Conservation (phyloP, 2,113 vertebrate genomes). For the Catharus bicknelli region DNA sequence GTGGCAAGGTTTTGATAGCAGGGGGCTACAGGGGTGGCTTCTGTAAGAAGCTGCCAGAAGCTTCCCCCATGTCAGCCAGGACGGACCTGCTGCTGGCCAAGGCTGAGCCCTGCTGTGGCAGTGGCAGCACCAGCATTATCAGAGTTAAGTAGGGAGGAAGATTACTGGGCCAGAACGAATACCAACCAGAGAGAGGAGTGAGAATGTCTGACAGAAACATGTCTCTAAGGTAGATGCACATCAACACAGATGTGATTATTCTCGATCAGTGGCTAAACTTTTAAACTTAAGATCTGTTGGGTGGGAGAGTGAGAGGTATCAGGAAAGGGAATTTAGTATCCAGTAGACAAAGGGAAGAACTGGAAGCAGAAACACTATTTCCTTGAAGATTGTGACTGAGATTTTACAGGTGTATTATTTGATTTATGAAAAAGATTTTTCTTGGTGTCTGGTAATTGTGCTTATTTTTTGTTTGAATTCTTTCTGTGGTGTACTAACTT, state of each 20-base stretch:
- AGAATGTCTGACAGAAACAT: not conserved
- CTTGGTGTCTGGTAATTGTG: not conserved
- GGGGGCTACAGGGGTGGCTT: not conserved
- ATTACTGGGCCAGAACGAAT: not conserved
- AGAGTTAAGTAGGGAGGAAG: not conserved
- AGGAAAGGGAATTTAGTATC: not conserved
- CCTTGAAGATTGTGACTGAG: not conserved
- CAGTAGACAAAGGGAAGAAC: not conserved
- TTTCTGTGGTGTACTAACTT: not conserved
- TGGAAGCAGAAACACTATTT: not conserved
- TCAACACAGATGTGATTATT: not conserved
- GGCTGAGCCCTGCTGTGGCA: fast-evolving
- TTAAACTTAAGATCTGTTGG: not conserved
- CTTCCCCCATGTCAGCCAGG: not conserved
- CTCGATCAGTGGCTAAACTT: not conserved
- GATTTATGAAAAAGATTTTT: not conserved
- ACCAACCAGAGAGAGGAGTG: not conserved
- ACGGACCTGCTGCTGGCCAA: fast-evolving
- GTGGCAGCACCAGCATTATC: not conserved
- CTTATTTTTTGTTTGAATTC: not conserved
- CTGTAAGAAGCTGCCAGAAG: not conserved
- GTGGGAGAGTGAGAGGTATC: not conserved
- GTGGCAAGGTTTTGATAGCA: not conserved
- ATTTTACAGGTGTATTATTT: not conserved
- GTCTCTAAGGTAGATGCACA: not conserved